Base-by-base conservation (phyloP, 2,113 vertebrate genomes). In the Aythya baeri region DNA sequence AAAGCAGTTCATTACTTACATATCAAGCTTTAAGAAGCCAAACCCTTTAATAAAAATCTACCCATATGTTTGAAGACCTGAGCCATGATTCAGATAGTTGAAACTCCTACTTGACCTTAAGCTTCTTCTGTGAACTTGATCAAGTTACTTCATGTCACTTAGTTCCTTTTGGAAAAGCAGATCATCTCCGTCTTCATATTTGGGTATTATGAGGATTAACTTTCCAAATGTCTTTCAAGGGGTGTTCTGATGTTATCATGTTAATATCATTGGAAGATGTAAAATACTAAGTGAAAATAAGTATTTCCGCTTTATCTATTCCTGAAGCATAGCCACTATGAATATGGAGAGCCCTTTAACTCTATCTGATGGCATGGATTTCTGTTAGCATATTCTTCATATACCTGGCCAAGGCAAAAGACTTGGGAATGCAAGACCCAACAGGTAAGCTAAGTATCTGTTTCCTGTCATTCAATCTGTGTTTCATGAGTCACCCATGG, bases 321-420 rank as follows among this genome's bases (percentile, higher is more conserved):
- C 76, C 49, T 72, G 54, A 44, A 96, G 89, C 86, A 88, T 76
- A 95, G 95, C 36, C 92, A 85, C 59, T 80, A 58, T 83, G 95
- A 94, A 27, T 94, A 88, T 50, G 91, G 96, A 29, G 91, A 97
- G 76, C 91, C 94, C 49, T 86, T 96, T 83, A 93, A 95, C 36
- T 91, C 85, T 46, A 41, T 96, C 50, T 97, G 92, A 86, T 34
- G 95, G 36, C 67, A 95, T 27, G 96, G 94, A 36, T 91, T 97
- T 41, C 86, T 97, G 14, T 97, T 96, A 18, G 72, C 96, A 36
- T 95, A 86, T 62, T 61, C 90, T 41, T 78, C 94, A 31, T 93
- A 93, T 13, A 91, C 58, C 5, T 97, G 92, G 93, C 67, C 95
- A 57, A 94, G 83, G 59, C 90, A 93, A 81, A 85, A 81, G 41